A percentile compares a stretch with the other conserved stretches of the same genome.
Conservation (phyloP, 2,797 vertebrate species). For the Prunella strophiata region DNA sequence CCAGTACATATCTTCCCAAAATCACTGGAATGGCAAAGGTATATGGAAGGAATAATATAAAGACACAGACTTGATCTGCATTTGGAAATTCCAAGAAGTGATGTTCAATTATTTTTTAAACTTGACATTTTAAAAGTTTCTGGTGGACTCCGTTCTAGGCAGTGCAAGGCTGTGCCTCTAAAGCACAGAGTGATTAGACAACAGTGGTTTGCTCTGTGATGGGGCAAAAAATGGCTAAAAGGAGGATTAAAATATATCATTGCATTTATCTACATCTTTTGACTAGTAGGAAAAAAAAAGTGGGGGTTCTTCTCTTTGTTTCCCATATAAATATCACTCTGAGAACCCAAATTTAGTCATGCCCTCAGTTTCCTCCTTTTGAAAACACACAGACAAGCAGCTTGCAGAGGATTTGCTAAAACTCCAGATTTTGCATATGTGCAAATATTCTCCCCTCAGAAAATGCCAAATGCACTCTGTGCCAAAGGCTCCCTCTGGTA, state of each 20-base stretch:
- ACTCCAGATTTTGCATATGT: not conserved
- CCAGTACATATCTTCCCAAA: not conserved
- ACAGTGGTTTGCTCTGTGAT: not conserved
- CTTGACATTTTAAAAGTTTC: not conserved
- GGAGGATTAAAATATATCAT: not conserved
- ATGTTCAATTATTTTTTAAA: not conserved
- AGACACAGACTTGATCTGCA: not conserved
- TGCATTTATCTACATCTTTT: not conserved
- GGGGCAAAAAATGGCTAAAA: not conserved
- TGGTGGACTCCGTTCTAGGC: not conserved
- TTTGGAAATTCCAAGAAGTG: not conserved
- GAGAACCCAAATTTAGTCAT: not conserved
- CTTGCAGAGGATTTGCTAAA: not conserved
- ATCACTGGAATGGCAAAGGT: not conserved
- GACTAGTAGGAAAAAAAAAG: not conserved
- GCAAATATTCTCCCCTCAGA: not conserved
- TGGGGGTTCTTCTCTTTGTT: not conserved
- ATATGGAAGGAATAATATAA: not conserved
- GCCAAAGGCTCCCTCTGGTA: not conserved
- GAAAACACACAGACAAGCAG: not conserved
- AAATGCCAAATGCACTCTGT: not conserved
- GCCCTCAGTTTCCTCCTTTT: not conserved
- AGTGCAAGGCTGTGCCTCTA: not conserved
- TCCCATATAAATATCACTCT: accelerated
- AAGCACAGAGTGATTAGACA: not conserved